Conservation (phyloP, 2,888 invertebrate species). For the Callyntrura sp. region DNA sequence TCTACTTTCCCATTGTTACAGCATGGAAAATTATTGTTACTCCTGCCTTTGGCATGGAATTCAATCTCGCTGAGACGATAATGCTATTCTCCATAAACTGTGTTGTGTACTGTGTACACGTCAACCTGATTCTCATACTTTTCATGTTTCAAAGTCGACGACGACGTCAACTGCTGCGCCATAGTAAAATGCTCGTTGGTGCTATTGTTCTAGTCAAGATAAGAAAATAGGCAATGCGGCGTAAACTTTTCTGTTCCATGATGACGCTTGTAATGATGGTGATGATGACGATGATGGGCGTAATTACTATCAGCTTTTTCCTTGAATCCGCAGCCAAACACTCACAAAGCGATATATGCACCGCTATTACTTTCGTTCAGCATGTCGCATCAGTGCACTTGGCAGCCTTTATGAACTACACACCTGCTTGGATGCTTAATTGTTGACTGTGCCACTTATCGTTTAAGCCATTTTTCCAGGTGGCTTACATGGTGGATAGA, state of each 20-base stretch:
- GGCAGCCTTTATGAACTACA: too few species aligned
- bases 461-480: neutral
- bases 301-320: constrained; percentile 63
- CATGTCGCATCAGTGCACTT: too few species aligned
- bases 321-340: neutral
- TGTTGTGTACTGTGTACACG: constrained; percentile 44
- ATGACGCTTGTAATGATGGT: constrained; percentile 37
- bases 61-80: constrained; percentile 64
- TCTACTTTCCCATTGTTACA: too few species aligned
- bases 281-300: constrained; percentile 36
- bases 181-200: neutral
- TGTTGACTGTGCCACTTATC: too few species aligned
- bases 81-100: constrained; percentile 39
- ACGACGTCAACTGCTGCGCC: constrained; percentile 21
- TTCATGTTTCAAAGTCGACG: constrained; percentile 48
- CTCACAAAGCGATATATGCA: neutral
- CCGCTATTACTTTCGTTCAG: too few species aligned
- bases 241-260: constrained; percentile 68
- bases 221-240: constrained; percentile 61
- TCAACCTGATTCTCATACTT: constrained; percentile 50
- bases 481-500: neutral
- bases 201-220: constrained; percentile 40
- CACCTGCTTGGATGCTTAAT: too few species aligned
- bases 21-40: constrained; percentile 50
- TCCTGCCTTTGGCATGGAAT: constrained; percentile 63